Conservation (phyloP, 2,888 invertebrate species). For the Rutpela maculata region DNA sequence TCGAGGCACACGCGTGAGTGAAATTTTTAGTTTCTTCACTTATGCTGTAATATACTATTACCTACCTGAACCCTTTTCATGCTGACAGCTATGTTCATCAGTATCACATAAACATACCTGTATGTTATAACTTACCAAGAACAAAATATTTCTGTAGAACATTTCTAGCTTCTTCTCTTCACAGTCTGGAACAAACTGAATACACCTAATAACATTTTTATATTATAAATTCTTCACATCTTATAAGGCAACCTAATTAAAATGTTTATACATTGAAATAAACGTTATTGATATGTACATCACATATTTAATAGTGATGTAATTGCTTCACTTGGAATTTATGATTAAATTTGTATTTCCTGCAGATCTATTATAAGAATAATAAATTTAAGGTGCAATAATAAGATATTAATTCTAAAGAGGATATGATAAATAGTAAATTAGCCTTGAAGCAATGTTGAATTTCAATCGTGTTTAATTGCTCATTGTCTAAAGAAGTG, state of each 20-base stretch:
- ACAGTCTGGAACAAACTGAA: slow-evolving; percentile 26
- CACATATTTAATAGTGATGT: slow-evolving; percentile 33
- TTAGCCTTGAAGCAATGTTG: slow-evolving; percentile 30
- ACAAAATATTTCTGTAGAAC: slow-evolving; percentile 32
- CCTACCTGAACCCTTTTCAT: no score
- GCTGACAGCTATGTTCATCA: no score
- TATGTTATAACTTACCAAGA: slow-evolving; percentile 48
- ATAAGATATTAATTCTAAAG: slow-evolving; percentile 20
- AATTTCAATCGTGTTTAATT: slow-evolving; percentile 26
- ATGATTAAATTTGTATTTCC: slow-evolving; percentile 30
- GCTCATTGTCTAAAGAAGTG: not conserved
- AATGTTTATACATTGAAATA: slow-evolving; percentile 23
- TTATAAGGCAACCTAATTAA: slow-evolving; percentile 17
- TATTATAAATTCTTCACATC: slow-evolving; percentile 26
- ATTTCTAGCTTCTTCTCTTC: slow-evolving; percentile 33
- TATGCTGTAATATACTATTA: no score
- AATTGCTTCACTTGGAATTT: slow-evolving; percentile 35
- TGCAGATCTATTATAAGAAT: slow-evolving; percentile 36
- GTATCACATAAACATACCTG: no score
- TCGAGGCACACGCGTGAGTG: no score
- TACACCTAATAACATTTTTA: slow-evolving; percentile 8
- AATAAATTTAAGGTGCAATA: slow-evolving; percentile 11
- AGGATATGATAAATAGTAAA: slow-evolving; percentile 17
- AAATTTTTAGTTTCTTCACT: no score
- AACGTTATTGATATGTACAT: slow-evolving; percentile 30